Conservation (phyloP, 2,113 vertebrate species). For the Ophiodon elongatus region DNA sequence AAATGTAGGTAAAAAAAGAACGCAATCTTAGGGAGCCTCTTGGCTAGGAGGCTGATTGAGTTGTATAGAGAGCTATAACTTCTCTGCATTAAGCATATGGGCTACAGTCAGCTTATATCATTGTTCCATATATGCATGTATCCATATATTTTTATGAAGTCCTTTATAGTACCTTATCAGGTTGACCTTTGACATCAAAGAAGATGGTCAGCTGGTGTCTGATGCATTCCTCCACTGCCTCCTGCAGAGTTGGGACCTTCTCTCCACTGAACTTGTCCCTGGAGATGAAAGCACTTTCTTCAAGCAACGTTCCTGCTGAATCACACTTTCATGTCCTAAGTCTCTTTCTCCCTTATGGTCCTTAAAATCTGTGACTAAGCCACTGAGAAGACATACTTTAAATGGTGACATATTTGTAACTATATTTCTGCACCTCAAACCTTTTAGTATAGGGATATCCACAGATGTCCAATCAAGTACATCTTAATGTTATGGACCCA, state of each 20-base stretch:
- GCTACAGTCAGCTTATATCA: neutral
- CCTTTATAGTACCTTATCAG: conserved; percentile 86
- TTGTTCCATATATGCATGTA: neutral
- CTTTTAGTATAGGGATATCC: neutral
- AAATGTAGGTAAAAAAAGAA: neutral
- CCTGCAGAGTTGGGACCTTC: conserved; percentile 91
- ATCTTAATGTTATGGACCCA: neutral
- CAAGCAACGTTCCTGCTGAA: neutral
- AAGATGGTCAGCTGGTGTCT: conserved; percentile 89
- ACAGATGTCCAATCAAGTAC: neutral
- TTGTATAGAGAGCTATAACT: neutral
- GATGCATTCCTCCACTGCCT: conserved; percentile 91
- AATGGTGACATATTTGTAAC: neutral
- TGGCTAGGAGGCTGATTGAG: neutral
- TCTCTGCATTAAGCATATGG: neutral
- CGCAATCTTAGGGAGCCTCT: neutral
- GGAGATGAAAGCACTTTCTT: neutral
- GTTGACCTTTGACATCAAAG: conserved; percentile 94
- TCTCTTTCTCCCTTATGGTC: neutral
- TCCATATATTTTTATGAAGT: neutral
- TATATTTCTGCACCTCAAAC: conserved; percentile 3
- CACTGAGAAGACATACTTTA: neutral
- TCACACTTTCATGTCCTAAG: neutral
- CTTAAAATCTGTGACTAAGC: neutral
- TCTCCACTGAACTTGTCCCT: conserved; percentile 89